These are phyloP conservation scores for Tricholauxania praeusta DNA, from an alignment of 2,888 invertebrate genomes.

Conservation along the genomic window DNA sequence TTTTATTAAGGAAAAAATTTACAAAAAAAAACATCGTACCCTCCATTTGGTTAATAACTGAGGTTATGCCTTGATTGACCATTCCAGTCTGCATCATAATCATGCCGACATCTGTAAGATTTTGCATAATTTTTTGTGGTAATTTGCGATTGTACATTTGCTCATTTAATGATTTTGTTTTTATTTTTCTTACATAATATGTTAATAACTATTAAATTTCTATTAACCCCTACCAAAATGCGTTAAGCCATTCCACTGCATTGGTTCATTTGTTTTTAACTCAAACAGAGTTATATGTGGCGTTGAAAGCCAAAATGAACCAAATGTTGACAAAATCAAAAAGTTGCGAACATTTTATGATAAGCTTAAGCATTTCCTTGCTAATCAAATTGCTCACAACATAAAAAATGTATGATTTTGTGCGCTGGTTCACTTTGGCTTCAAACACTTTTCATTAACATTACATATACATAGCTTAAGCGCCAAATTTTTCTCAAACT, in stretches of 20 bases:
- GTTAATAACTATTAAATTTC: no score
- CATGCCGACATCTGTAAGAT: constrained; percentile 90
- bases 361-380: no score
- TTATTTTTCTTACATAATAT: constrained; percentile 2
- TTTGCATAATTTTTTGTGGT: constrained; percentile 50
- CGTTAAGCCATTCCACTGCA: no score
- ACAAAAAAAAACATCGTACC: constrained; percentile 74
- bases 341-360: no score
- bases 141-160: constrained; percentile 40
- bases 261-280: no score
- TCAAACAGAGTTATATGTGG: no score
- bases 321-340: no score
- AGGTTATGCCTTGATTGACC: constrained; percentile 91
- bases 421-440: no score
- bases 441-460: neutral
- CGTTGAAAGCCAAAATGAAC: no score
- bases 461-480: neutral
- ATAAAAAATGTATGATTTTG: no score
- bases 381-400: no score
- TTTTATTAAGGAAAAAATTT: constrained; percentile 18
- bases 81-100: constrained; percentile 97
- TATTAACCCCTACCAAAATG: no score
- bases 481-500: neutral
- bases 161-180: constrained; percentile 31
- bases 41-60: constrained; percentile 75